Percentiles rank a stretch among this genome's conserved stretches.
Conservation (phyloP, 1,140 invertebrate genomes). For the Aethina tumida region DNA sequence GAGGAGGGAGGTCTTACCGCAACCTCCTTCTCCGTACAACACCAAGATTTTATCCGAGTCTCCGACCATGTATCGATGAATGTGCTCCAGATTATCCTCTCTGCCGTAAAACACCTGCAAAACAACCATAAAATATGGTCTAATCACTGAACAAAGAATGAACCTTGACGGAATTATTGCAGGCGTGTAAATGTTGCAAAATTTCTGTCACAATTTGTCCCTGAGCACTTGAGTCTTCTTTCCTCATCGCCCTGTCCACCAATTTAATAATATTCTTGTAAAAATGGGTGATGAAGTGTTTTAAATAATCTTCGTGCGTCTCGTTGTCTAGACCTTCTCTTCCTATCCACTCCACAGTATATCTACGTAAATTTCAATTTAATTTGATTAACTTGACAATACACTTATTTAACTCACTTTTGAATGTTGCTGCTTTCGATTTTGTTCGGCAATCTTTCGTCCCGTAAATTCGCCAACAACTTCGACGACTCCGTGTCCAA, state of each 20-base stretch:
- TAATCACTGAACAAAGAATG: too few species aligned
- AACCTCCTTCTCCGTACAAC: constrained; percentile 90
- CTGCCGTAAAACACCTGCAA: constrained; percentile 83
- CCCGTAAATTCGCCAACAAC: constrained; percentile 79
- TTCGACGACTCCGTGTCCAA: constrained; percentile 90
- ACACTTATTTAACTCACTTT: constrained; percentile 46
- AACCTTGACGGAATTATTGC: constrained; percentile 90
- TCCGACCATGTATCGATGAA: constrained; percentile 80
- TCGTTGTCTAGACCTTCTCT: constrained; percentile 87
- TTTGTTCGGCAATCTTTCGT: constrained; percentile 76
- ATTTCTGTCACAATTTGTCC: constrained; percentile 94
- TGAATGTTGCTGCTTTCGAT: constrained; percentile 82
- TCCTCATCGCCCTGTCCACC: constrained; percentile 88
- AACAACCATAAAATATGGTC: too few species aligned
- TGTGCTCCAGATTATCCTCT: constrained; percentile 73
- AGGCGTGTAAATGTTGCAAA: constrained; percentile 91
- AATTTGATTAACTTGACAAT: neutral
- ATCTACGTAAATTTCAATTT: constrained; percentile 48
- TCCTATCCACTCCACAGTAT: constrained; percentile 95
- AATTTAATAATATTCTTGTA: constrained; percentile 89
- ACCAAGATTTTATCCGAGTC: constrained; percentile 79
- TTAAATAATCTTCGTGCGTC: constrained; percentile 88
- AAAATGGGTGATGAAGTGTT: constrained; percentile 92
- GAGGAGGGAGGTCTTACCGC: constrained; percentile 93
- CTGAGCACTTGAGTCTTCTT: constrained; percentile 87